Evolutionary conservation across 64 coral and sea anemone genomes (phyloP).

Genomic region (Astreopora myriophthalma): DNA sequence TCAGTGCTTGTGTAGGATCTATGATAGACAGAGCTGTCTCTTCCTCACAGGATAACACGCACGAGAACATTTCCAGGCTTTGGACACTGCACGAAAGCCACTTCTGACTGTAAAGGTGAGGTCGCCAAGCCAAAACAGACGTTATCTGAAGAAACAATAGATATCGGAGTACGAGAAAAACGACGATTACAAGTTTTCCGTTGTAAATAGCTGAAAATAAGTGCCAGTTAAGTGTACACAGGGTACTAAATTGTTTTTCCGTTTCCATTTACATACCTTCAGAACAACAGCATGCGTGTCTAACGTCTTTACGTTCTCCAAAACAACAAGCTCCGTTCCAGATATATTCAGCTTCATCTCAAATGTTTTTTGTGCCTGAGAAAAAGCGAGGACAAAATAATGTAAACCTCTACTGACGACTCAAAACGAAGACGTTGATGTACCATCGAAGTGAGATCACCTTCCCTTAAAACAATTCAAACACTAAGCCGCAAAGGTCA

Average conservation of each 20-base stretch:
- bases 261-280: conserved; percentile 54
- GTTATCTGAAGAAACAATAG: conserved; percentile 83
- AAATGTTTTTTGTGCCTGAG: conserved; percentile 80
- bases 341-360: conserved; percentile 99
- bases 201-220: too few species aligned
- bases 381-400: not conserved
- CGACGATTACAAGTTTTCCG: too few species aligned
- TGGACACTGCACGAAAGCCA: conserved; percentile 94
- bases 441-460: not conserved
- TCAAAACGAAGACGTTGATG: not conserved
- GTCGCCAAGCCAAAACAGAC: conserved; percentile 95
- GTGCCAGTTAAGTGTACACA: too few species aligned
- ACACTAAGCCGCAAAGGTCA: too few species aligned
- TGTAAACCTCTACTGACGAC: not conserved
- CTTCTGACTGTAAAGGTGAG: conserved; percentile 93
- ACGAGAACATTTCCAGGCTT: conserved; percentile 95
- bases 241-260: too few species aligned
- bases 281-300: conserved; percentile 94
- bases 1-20: conserved; percentile 88
- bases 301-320: conserved; percentile 79
- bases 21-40: conserved; percentile 94
- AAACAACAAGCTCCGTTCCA: conserved; percentile 93
- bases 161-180: too few species aligned
- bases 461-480: too few species aligned
- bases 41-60: conserved; percentile 92